Base-by-base conservation (phyloP, 2,113 vertebrate genomes). In the Gymnarchus niloticus region DNA sequence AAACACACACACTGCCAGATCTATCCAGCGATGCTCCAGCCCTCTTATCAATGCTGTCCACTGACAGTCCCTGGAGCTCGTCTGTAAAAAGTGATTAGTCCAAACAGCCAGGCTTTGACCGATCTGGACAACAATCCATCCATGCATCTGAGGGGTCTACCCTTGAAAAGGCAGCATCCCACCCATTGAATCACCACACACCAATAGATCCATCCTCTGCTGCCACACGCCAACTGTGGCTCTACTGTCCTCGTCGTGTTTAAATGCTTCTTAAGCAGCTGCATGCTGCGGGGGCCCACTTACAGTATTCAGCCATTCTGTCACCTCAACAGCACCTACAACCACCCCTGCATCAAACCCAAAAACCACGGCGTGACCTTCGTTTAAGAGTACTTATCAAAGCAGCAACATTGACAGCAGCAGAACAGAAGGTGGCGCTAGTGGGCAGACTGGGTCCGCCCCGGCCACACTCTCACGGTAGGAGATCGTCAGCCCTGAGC, bases 361-460 rank as follows among this genome's bases (percentile, higher is more conserved):
- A 2, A 28, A 82, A 7, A 33, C 49, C 49, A 37, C 6, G 84
- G 56, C 65, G 82, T 84, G 87, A 87, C 89, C 85, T 84, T 87
- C 84, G 84, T 78, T 90, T 46, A 59, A n/a, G 88, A 86, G 84
- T 87, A 89, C 77, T 76, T 80, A 91, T 87, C 86, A 33, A 82
- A 91, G 90, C 91, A 94, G 91, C 88, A 86, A 84, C 84, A 87
- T 86, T 85, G 56, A 86, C 81, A 93, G 91, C 90, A 88, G 86
- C 88, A 89, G 80, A 91, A 89, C 52, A 86, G 84, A 90, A 33
- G 51, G 80, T 86, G 82, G 49, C 57, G 81, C 25, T 28, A 82
- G 52, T 23, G 3, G n/a, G 77, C 77, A 28, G 28, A 25, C 48
- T 52, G 48, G 5, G 61, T 28, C 65, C 2, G 17, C 49, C 51